Conservation (phyloP, 2,797 vertebrate genomes). For the Enteromius viviparus region DNA sequence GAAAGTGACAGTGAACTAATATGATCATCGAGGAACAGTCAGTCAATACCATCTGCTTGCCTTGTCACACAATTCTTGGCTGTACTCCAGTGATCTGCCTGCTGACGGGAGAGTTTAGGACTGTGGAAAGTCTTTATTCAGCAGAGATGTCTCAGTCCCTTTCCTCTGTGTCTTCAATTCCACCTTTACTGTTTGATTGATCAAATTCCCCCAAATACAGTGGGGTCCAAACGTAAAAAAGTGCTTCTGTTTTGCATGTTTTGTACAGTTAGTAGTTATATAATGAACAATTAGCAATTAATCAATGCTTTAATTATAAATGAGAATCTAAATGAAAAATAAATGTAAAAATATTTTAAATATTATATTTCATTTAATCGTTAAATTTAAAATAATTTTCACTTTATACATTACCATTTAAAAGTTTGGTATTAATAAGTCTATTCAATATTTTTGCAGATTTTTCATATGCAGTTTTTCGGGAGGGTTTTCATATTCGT, state of each 20-base stretch:
- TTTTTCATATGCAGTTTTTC: no score
- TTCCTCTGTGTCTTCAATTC: constrained; percentile 67
- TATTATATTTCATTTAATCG: background rate
- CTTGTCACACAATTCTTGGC: constrained; percentile 44
- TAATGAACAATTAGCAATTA: background rate
- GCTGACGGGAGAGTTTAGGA: constrained; percentile 49
- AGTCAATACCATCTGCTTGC: constrained; percentile 49
- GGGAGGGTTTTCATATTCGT: no score
- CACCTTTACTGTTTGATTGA: constrained; percentile 66
- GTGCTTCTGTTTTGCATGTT: background rate
- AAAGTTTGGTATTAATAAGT: background rate
- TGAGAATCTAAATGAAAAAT: background rate
- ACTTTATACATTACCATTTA: background rate
- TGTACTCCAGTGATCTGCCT: constrained; percentile 28
- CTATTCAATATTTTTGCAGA: background rate
- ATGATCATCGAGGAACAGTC: constrained; percentile 51
- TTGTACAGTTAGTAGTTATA: background rate
- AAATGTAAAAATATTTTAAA: no score
- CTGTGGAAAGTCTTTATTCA: constrained; percentile 68
- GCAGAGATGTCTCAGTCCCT: constrained; percentile 67
- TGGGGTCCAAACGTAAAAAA: background rate
- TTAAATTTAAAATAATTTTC: background rate
- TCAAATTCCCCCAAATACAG: constrained; percentile 39
- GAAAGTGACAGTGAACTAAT: constrained; percentile 62
- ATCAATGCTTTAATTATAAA: background rate